Evolutionary conservation across 2,888 invertebrate genomes (phyloP), one percentile per base, ranked within the genome.

Genomic region (Dryadula phaetusa): DNA sequence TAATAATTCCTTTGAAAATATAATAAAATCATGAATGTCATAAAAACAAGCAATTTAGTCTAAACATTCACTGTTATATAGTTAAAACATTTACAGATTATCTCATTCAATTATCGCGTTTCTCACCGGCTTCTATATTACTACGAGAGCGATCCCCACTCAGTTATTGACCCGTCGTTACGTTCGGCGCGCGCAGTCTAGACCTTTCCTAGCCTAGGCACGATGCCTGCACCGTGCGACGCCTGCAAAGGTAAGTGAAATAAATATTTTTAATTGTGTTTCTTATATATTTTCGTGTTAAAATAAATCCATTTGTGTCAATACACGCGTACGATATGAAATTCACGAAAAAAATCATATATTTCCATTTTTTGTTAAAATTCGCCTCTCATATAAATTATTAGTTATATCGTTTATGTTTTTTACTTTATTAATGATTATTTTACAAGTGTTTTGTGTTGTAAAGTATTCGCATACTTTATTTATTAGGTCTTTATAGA

Each of bases 121-220:
- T 42, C 64, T 67, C 62, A 25, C 56, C 64, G 71, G 68, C 80
- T 83, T 78, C 72, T 71, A 62, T 76, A 40, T 74, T 78, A 78
- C 63, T 67, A 12, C 79, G 81, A 84, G 83, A 83, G 81, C 76
- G 79, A 85, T 85, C 82, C 85, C 87, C 87, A 84, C 84, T 83
- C 90, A 91, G 92, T 90, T 92, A 92, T 92, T 90, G 92, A 92
- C 90, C 92, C 86, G 87, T 70, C 75, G 73, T 76, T 77, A 77
- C 71, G 79, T 71, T 72, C 87, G 86, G 88, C 88, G 88, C 85
- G 87, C 86, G 82, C 78, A 76, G 74, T 76, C 76, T 75, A 76
- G 80, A 77, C 77, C 78, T 69, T 72, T 74, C 72, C 74, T 73
- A 72, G 75, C 69, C 66, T 69, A 71, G 74, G 69, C 69, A 80